A percentile compares a stretch with the other conserved stretches of the same genome.
Conservation (phyloP, 2,797 vertebrate species). For the Gymnoscopelus braueri region DNA sequence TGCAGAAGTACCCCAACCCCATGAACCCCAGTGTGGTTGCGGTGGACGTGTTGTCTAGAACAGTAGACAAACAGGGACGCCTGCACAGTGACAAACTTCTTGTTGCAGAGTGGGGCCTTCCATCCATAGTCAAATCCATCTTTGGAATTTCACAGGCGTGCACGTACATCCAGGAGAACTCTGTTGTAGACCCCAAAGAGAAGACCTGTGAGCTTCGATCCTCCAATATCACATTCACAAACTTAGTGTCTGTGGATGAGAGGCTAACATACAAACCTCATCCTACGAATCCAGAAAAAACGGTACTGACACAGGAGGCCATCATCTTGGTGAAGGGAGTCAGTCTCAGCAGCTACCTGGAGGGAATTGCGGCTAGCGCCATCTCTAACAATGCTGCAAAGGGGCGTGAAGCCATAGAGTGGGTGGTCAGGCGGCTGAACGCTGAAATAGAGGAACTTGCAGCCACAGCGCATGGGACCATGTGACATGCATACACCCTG, state of each 20-base stretch:
- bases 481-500: constrained; percentile 85
- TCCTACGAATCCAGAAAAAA: constrained; percentile 91
- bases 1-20: constrained; percentile 98
- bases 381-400: constrained; percentile 97
- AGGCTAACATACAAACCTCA: constrained; percentile 93
- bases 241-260: constrained; percentile 96
- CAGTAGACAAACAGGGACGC: constrained; percentile 86
- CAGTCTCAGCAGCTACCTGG: constrained; percentile 96
- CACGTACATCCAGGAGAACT: constrained; percentile 94
- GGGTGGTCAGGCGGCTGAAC: constrained; percentile 94
- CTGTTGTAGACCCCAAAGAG: constrained; percentile 89
- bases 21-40: constrained; percentile 97
- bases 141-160: constrained; percentile 89
- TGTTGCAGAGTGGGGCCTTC: constrained; percentile 97
- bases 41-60: constrained; percentile 92
- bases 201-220: constrained; percentile 93
- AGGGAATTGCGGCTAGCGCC: constrained; percentile 93
- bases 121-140: constrained; percentile 83
- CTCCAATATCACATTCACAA: constrained; percentile 95
- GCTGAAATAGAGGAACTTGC: constrained; percentile 93
- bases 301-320: constrained; percentile 96
- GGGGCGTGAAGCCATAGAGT: constrained; percentile 97
- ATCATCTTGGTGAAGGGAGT: constrained; percentile 97
- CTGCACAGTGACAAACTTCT: constrained; percentile 93
- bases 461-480: constrained; percentile 88